Evolutionary conservation across 92 coral and sea anemone species (phyloP).

Genomic region (Epizoanthus ramosus): DNA sequence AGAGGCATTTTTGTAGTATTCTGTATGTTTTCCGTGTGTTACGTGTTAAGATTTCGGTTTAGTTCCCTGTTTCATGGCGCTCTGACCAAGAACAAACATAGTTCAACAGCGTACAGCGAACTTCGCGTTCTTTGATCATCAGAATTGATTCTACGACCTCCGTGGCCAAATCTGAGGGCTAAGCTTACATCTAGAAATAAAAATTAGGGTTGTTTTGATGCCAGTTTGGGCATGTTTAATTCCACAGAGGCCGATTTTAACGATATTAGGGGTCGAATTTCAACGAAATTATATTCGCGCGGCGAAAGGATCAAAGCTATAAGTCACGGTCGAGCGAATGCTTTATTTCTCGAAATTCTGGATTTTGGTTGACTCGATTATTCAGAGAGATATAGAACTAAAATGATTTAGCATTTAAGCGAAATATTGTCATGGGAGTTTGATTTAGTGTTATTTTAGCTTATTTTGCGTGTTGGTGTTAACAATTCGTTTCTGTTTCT

Average conservation of each 20-base stretch:
- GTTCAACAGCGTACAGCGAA: too few relatives aligned
- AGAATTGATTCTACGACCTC: background rate
- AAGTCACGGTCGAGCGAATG: background rate
- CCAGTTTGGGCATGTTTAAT: constrained; percentile 6
- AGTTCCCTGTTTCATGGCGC: background rate
- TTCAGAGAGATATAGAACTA: background rate
- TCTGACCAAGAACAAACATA: background rate
- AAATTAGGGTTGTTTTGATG: constrained; percentile 6
- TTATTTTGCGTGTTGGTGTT: too few relatives aligned
- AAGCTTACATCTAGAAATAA: background rate
- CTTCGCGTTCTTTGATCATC: background rate
- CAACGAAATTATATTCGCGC: constrained; percentile 2
- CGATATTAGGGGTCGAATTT: constrained; percentile 18
- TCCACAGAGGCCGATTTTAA: constrained; percentile 22
- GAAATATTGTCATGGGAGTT: background rate
- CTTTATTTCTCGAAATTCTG: constrained; percentile 23
- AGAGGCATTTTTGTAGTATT: constrained; percentile 5
- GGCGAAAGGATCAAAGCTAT: background rate
- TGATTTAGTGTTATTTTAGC: background rate
- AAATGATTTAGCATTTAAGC: background rate
- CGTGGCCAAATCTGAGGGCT: background rate
- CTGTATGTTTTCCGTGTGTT: constrained; percentile 13
- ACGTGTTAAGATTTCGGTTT: background rate
- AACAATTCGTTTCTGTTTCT: background rate
- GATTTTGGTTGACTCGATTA: constrained; percentile 3